Conservation (phyloP, 2,888 invertebrate species). For the Drosophila anceps region DNA sequence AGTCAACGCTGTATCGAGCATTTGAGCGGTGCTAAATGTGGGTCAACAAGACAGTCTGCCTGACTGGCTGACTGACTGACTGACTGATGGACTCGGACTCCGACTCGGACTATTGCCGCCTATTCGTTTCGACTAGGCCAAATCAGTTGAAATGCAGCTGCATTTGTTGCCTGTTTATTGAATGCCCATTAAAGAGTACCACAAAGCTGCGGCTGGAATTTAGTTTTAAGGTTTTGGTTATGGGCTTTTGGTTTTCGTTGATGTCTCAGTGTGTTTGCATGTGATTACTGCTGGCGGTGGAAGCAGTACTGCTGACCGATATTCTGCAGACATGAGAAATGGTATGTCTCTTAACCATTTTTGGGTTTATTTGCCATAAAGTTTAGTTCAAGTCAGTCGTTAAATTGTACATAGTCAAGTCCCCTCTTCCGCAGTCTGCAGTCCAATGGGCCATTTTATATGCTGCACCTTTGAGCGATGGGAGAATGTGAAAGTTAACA, state of each 20-base stretch:
- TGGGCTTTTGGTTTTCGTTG: constrained; percentile 36
- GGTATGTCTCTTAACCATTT: constrained; percentile 40
- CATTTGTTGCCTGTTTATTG: constrained; percentile 66
- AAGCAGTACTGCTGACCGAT: constrained; percentile 61
- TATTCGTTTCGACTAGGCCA: constrained; percentile 61
- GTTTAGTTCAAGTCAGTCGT: constrained; percentile 72
- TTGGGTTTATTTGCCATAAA: constrained; percentile 69
- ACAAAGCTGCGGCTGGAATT: constrained; percentile 44
- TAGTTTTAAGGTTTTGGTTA: constrained; percentile 36
- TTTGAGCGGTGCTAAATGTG: constrained; percentile 61
- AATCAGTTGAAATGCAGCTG: constrained; percentile 60
- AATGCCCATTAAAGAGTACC: constrained; percentile 67
- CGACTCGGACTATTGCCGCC: constrained; percentile 58
- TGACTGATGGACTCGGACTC: constrained; percentile 9
- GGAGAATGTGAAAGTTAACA: constrained; percentile 75
- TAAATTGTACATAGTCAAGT: constrained; percentile 60
- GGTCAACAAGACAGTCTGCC: constrained; percentile 66
- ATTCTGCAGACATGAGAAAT: constrained; percentile 60
- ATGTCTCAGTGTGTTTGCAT: constrained; percentile 42
- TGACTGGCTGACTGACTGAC: constrained; percentile 15
- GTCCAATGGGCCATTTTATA: constrained; percentile 45
- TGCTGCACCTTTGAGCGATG: constrained; percentile 46
- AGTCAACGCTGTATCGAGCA: constrained; percentile 54
- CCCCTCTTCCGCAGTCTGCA: constrained; percentile 33
- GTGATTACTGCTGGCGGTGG: constrained; percentile 40